Evolutionary conservation across 2,888 invertebrate genomes (phyloP).

Genomic region (Alloscopus bannaensis): DNA sequence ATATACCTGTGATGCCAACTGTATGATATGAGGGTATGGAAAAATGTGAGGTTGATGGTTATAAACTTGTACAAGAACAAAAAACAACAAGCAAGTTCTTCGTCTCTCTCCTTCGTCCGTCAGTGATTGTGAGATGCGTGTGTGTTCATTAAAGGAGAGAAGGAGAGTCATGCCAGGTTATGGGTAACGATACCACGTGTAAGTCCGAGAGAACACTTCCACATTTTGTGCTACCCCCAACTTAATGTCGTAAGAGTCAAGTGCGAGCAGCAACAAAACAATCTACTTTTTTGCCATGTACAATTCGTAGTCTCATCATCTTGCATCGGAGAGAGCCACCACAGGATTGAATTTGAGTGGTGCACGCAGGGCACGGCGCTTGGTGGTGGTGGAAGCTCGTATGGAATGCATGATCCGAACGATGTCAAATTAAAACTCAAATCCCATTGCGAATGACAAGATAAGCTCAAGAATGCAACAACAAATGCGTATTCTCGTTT

Average conservation of each 20-base stretch:
- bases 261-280: too few species aligned
- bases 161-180: conserved; percentile 19
- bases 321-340: too few species aligned
- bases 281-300: conserved; percentile 31
- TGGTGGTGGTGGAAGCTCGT: too few species aligned
- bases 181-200: conserved; percentile 26
- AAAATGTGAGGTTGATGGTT: conserved; percentile 54
- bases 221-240: too few species aligned
- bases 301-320: too few species aligned
- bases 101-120: background rate
- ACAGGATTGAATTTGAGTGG: too few species aligned
- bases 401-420: too few species aligned
- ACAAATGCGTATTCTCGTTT: too few species aligned
- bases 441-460: too few species aligned
- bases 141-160: background rate
- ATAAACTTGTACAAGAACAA: conserved; percentile 1
- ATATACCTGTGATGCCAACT: conserved; percentile 19
- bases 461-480: too few species aligned
- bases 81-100: background rate
- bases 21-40: conserved; percentile 61
- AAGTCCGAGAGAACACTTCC: conserved; percentile 23
- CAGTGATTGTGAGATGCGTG: background rate
- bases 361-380: too few species aligned
- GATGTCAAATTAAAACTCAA: too few species aligned
- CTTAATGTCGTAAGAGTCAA: conserved; percentile 36